Conservation (phyloP, 2,888 invertebrate species). For the Aphrophora alni region DNA sequence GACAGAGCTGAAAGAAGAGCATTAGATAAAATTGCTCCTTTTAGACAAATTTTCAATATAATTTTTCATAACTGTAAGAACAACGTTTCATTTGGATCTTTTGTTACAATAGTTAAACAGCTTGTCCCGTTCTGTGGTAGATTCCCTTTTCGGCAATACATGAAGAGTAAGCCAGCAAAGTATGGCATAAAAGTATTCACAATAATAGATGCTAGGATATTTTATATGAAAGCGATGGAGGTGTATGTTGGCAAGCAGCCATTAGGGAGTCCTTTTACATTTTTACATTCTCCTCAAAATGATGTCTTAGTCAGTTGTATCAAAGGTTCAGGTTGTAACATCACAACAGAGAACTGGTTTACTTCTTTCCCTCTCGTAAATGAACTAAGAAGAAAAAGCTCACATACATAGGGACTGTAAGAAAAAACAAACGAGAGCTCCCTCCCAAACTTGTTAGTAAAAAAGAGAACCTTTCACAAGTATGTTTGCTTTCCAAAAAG, state of each 20-base stretch:
- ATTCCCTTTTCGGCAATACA: constrained; percentile 24
- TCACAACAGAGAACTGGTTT: constrained; percentile 29
- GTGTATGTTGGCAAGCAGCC: constrained; percentile 31
- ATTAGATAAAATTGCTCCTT: constrained; percentile 20
- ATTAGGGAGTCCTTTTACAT: background rate
- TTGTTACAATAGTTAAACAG: constrained; percentile 12
- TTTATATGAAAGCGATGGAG: constrained; percentile 20
- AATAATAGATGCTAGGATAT: constrained; percentile 18
- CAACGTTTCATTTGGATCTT: background rate
- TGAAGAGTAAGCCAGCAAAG: no score
- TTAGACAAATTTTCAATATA: constrained; percentile 10
- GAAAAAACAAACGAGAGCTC: no score
- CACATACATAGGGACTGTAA: no score
- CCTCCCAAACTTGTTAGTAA: no score
- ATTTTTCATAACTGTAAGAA: background rate
- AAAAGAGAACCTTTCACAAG: no score
- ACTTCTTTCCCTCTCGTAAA: background rate
- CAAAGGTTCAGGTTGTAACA: background rate
- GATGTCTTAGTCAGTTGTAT: background rate
- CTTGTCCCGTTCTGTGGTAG: background rate
- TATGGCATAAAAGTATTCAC: no score
- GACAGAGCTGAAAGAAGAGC: background rate
- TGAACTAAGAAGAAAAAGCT: constrained; percentile 4
- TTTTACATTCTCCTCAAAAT: constrained; percentile 2
- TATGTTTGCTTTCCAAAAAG: no score